These are phyloP conservation scores for Drosophila bifasciata DNA, from an alignment of 1,140 invertebrate genomes.

Conservation along the genomic window DNA sequence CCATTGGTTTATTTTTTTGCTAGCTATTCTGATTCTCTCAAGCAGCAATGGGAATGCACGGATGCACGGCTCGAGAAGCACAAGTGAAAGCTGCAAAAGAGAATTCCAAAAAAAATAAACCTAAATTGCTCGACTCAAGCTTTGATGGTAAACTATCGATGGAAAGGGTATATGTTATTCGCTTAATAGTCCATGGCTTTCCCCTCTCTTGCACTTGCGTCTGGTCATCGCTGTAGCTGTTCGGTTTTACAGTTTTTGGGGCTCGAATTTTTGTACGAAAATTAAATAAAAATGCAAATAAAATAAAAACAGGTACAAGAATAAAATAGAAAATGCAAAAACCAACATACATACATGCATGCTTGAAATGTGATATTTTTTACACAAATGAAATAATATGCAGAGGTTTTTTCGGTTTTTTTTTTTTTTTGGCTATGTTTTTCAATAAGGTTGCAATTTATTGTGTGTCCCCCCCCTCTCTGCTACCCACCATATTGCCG, in stretches of 20 bases:
- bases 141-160: neutral
- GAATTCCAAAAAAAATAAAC: too few relatives aligned
- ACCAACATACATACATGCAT: constrained; percentile 11
- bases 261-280: constrained; percentile 33
- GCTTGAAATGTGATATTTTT: constrained; percentile 21
- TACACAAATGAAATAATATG: constrained; percentile 42
- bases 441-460: constrained; percentile 39
- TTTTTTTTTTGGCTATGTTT: constrained; percentile 12
- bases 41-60: too few relatives aligned
- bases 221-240: neutral
- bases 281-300: constrained; percentile 49
- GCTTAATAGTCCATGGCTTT: too few relatives aligned
- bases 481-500: constrained; percentile 46
- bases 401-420: constrained; percentile 48
- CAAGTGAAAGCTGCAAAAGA: neutral
- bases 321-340: neutral
- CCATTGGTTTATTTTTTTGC: too few relatives aligned
- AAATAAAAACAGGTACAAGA: neutral
- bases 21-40: too few relatives aligned
- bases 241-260: constrained; percentile 26
- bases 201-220: neutral
- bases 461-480: neutral
- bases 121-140: too few relatives aligned
- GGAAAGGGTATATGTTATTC: neutral
- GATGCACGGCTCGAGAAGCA: too few relatives aligned